Conservation (phyloP, 2,113 vertebrate species). For the Bambusicola thoracicus region DNA sequence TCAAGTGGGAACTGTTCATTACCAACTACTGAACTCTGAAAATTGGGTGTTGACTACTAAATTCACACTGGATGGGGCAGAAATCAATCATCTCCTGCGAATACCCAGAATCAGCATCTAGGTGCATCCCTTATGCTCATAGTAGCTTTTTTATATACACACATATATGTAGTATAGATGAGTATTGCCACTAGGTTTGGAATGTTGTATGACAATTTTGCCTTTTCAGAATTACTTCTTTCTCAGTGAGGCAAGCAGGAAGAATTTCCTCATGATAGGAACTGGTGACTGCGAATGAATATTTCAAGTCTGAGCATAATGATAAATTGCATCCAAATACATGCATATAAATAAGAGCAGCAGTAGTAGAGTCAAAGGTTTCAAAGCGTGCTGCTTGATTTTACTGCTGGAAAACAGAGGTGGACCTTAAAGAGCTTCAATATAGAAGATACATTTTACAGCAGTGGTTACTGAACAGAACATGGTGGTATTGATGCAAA, state of each 20-base stretch:
- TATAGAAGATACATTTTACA: not conserved
- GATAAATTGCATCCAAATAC: not conserved
- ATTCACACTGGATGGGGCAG: not conserved
- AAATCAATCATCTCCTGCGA: not conserved
- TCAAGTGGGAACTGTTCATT: not conserved
- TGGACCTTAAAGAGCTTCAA: not conserved
- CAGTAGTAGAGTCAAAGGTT: not conserved
- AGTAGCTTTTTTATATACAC: not conserved
- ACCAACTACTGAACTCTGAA: not conserved
- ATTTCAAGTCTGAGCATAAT: not conserved
- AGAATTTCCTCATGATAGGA: not conserved
- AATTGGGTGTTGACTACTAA: not conserved
- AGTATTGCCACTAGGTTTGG: not conserved
- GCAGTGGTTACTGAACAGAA: not conserved
- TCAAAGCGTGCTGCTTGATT: not conserved
- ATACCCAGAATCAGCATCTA: not conserved
- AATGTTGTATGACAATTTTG: not conserved
- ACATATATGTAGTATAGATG: not conserved
- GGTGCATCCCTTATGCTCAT: not conserved
- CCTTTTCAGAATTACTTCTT: not conserved
- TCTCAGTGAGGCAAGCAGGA: not conserved
- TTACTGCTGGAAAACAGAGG: not conserved
- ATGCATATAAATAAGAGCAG: not conserved
- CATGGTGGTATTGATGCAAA: not conserved
- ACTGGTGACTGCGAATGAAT: not conserved